These are phyloP conservation scores for Apodemia duryi DNA, from an alignment of 2,888 invertebrate genomes.

Conservation along the genomic window DNA sequence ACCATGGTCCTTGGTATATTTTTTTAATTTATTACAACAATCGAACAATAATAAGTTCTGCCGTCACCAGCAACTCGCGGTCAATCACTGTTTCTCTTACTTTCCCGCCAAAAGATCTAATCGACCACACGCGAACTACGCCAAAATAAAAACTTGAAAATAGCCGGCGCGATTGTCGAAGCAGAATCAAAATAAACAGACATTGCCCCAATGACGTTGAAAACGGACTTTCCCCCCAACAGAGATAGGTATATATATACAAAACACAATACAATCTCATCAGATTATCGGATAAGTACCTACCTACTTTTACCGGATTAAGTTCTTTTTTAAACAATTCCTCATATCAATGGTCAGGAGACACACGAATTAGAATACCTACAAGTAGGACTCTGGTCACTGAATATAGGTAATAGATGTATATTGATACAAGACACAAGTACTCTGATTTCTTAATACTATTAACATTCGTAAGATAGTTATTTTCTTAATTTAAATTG, in stretches of 20 bases:
- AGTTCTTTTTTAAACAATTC: too few species aligned
- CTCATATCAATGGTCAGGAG: too few species aligned
- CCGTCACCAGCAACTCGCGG: slow-evolving; percentile 46
- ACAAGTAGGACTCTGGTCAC: too few species aligned
- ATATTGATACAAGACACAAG: too few species aligned
- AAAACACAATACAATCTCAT: slow-evolving; percentile 19
- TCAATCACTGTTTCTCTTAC: slow-evolving; percentile 51
- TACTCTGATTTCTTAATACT: too few species aligned
- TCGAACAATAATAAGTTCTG: slow-evolving; percentile 11
- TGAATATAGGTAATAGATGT: too few species aligned
- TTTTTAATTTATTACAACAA: neutral
- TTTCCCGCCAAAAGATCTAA: slow-evolving; percentile 71
- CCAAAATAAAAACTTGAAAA: slow-evolving; percentile 76
- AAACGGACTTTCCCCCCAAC: slow-evolving; percentile 61
- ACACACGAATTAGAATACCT: too few species aligned
- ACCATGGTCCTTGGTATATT: slow-evolving; percentile 11
- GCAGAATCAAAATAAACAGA: slow-evolving; percentile 69
- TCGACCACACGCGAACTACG: slow-evolving; percentile 77
- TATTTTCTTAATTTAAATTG: too few species aligned
- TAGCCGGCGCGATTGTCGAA: slow-evolving; percentile 56
- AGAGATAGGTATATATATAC: slow-evolving; percentile 37
- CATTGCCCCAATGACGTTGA: slow-evolving; percentile 43
- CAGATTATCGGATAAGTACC: neutral
- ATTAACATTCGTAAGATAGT: too few species aligned
- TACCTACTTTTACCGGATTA: too few species aligned